A percentile compares a stretch with the other conserved stretches of the same genome.
Conservation (phyloP, 2,113 vertebrate genomes). For the Macquaria ambigua region DNA sequence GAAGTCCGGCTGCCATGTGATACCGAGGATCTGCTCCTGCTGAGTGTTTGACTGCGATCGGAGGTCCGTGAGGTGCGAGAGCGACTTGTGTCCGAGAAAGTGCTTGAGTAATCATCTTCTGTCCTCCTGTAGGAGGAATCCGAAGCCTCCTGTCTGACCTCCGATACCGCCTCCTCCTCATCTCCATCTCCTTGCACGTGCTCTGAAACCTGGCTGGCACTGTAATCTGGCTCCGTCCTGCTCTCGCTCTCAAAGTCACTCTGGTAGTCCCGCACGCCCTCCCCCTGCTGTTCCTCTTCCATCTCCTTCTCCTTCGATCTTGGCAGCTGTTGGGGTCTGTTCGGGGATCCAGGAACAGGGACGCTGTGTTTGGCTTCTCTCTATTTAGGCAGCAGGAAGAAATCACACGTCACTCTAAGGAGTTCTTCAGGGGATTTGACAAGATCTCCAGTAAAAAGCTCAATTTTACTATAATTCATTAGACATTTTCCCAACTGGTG, state of each 20-base stretch:
- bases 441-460: background rate
- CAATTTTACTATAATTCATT: background rate
- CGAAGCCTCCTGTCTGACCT: background rate
- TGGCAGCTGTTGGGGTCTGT: background rate
- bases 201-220: conserved; percentile 83
- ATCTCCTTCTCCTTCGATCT: background rate
- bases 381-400: conserved; percentile 19
- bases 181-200: conserved; percentile 61
- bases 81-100: conserved; percentile 34
- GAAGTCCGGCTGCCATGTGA: conserved; percentile 33
- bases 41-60: conserved; percentile 29
- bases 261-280: conserved; percentile 60
- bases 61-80: conserved; percentile 27
- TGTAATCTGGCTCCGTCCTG: conserved; percentile 57
- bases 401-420: conserved; percentile 6
- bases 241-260: conserved; percentile 84
- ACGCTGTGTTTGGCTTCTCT: background rate
- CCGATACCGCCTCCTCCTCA: conserved; percentile 32
- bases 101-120: conserved; percentile 26
- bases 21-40: background rate
- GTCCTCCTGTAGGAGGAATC: conserved; percentile 7
- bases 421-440: background rate
- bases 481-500: background rate
- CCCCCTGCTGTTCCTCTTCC: background rate
- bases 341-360: background rate